Conservation (phyloP, 2,888 invertebrate species). For the Chrysolina americana region DNA sequence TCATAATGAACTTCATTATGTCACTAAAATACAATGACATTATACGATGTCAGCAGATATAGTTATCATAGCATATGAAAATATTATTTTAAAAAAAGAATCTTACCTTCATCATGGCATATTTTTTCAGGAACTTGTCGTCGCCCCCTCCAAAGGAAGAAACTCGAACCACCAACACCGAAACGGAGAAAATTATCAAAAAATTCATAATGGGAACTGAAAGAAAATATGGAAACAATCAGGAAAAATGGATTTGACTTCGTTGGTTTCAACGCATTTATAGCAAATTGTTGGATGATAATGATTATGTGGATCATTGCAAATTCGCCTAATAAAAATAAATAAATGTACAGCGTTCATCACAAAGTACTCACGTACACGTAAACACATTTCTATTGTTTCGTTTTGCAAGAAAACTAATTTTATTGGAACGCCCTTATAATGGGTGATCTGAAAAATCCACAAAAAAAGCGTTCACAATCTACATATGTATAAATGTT, state of each 20-base stretch:
- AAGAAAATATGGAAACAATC: constrained; percentile 25
- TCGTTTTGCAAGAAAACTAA: too few relatives aligned
- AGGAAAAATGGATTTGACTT: background rate
- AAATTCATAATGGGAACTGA: constrained; percentile 49
- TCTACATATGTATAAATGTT: too few relatives aligned
- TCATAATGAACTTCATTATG: too few relatives aligned
- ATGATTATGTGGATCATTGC: background rate
- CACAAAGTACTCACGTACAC: background rate
- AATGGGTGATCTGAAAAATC: too few relatives aligned
- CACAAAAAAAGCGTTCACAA: too few relatives aligned
- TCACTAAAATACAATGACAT: too few relatives aligned
- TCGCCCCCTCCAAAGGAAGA: constrained; percentile 74
- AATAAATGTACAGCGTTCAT: background rate
- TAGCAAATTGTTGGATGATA: background rate
- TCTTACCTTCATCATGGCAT: constrained; percentile 80
- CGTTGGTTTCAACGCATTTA: background rate
- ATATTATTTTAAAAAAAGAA: background rate
- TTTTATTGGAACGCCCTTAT: too few relatives aligned
- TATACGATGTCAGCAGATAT: too few relatives aligned
- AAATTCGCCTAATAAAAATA: background rate
- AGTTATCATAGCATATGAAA: too few relatives aligned
- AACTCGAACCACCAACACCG: constrained; percentile 54
- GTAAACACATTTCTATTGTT: background rate
- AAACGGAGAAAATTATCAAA: constrained; percentile 33
- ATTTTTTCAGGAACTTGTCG: constrained; percentile 79